Base-by-base conservation (phyloP, 2,797 vertebrate species). In the Loris lydekkerianus region DNA sequence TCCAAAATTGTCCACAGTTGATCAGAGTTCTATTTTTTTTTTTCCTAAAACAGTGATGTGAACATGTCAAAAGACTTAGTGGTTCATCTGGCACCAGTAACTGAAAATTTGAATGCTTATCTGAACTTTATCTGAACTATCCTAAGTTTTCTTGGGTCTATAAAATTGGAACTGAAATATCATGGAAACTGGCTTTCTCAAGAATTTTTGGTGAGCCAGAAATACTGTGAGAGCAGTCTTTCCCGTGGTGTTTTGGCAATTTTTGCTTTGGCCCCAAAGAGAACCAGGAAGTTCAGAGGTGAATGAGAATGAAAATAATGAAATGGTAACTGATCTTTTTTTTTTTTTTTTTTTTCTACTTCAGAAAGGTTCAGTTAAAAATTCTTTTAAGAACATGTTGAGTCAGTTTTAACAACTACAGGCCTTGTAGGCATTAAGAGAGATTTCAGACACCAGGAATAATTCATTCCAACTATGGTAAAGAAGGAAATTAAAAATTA, bases 51-150 rank as follows among this genome's bases (percentile, higher is more conserved):
- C 80, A 93, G 82, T 90, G 82, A 97, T 96, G 96, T 92, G 94
- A 94, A 91, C 53, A 76, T 60, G 92, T 97, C 92, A 92, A 87
- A 96, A 83, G 95, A 87, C 93, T 98, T 95, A 37, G 96, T 76
- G 96, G 96, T 97, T 97, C 87, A 69, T 97, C 97, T 98, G 97
- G 97, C 94, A 5, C 15, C 13, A 85, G 90, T 31, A 72, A 94
- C 81, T 96, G 60, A 97, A 95, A 96, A 92, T 92, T 65, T 90
- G 96, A 97, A 95, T 97, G 96, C 97, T 98, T 98, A 98, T 98
- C 97, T 98, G 97, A 98, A 98, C 97, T 98, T 94, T 95, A 97
- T 98, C 97, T 98, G 97, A 98, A 97, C 97, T 93, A 94, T 94
- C 56, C 67, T 67, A 80, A 31, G 94, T 97, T 97, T 97, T 97